These are phyloP conservation scores for Telmatherina bonti DNA, from an alignment of 2,797 vertebrate species.

Conservation along the genomic window DNA sequence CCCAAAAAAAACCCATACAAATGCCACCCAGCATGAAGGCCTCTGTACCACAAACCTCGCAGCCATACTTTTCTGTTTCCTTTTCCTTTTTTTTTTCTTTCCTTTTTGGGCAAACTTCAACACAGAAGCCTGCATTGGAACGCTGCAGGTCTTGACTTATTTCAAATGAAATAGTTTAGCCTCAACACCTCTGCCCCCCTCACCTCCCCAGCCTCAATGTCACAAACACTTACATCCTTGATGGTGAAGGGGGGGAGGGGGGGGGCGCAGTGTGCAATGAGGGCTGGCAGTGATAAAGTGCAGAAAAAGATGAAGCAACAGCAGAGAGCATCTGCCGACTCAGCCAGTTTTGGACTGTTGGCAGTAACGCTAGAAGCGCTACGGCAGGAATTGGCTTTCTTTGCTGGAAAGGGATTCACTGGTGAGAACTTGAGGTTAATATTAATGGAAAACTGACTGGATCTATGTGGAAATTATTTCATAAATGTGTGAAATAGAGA, in stretches of 20 bases:
- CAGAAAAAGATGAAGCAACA: conserved; percentile 51
- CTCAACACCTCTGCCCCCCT: conserved; percentile 71
- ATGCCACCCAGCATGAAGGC: conserved; percentile 71
- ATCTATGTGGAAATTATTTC: conserved; percentile 50
- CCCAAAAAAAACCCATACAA: too few species aligned
- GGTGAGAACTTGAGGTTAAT: conserved; percentile 46
- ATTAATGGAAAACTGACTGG: conserved; percentile 57
- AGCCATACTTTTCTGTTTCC: conserved; percentile 59
- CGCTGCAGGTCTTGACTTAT: conserved; percentile 68
- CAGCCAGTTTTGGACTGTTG: conserved; percentile 39
- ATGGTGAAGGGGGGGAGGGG: conserved; percentile 31
- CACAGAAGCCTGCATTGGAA: conserved; percentile 64
- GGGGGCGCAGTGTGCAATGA: conserved; percentile 53
- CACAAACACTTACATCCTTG: conserved; percentile 77
- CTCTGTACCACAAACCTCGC: conserved; percentile 46
- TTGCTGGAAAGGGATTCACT: conserved; percentile 46
- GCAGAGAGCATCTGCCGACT: conserved; percentile 63
- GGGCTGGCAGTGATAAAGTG: conserved; percentile 60
- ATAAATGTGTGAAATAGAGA: conserved; percentile 39
- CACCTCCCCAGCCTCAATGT: conserved; percentile 63
- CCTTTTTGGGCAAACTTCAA: conserved; percentile 48
- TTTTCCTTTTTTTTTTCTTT: conserved; percentile 24
- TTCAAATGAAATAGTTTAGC: conserved; percentile 77
- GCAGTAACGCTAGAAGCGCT: conserved; percentile 45
- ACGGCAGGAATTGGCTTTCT: conserved; percentile 19